These are phyloP conservation scores for Ceratina japonica DNA, from an alignment of 1,140 invertebrate species.

Conservation along the genomic window DNA sequence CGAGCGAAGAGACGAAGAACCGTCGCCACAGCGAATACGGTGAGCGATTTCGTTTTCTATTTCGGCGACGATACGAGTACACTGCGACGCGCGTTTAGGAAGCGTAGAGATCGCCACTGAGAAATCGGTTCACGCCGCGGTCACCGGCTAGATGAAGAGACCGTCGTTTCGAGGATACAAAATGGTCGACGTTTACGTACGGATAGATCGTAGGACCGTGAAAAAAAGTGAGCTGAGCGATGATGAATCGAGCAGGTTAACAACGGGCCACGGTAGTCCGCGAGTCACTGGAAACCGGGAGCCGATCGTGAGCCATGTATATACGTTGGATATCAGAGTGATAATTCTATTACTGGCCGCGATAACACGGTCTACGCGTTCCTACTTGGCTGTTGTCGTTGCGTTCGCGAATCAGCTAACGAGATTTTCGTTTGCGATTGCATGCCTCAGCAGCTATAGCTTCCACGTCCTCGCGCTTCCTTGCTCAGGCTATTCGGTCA, in stretches of 20 bases:
- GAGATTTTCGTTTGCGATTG: background rate
- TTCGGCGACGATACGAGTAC: background rate
- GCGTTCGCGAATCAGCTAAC: background rate
- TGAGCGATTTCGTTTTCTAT: conserved; percentile 58
- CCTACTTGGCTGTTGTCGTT: conserved; percentile 22
- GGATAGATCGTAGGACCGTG: too few relatives aligned
- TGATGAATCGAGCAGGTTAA: conserved; percentile 54
- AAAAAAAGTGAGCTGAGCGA: background rate
- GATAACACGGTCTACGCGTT: conserved; percentile 64
- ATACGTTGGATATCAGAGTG: conserved; percentile 74
- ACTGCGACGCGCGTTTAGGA: background rate
- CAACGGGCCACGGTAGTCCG: conserved; percentile 67
- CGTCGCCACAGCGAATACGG: conserved; percentile 62
- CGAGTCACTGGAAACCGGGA: conserved; percentile 70
- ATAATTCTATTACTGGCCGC: conserved; percentile 70
- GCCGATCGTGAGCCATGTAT: conserved; percentile 70
- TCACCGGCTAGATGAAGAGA: too few relatives aligned
- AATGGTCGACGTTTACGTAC: background rate
- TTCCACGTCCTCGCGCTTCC: too few relatives aligned
- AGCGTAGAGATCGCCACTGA: background rate
- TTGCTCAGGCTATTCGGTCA: too few relatives aligned
- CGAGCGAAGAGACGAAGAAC: conserved; percentile 41
- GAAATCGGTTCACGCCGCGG: too few relatives aligned
- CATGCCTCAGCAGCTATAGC: background rate
- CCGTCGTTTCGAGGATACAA: too few relatives aligned